phyloP scores from a whole-genome alignment of 2,113 vertebrate species.

The Phyllostomus hastatus region DNA sequence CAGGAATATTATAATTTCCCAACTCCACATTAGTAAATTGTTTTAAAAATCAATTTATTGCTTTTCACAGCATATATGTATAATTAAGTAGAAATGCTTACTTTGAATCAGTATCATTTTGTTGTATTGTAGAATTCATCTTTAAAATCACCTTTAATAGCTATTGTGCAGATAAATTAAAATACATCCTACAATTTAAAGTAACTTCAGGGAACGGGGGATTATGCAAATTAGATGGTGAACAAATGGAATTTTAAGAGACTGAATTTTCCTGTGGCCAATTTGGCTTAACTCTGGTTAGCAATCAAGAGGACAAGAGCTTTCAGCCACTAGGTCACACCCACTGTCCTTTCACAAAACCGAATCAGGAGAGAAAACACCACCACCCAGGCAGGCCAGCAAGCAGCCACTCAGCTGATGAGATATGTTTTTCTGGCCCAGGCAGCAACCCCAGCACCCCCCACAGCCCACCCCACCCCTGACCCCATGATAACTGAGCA shows the following conservation, averaged over 20 bases:
- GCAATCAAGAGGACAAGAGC: neutral
- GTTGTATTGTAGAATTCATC: neutral
- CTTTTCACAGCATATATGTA: neutral
- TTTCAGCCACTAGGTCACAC: neutral
- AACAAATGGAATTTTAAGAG: neutral
- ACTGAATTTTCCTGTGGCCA: neutral
- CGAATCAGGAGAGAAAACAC: conserved; percentile 33
- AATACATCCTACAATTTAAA: neutral
- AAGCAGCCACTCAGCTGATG: conserved; percentile 15
- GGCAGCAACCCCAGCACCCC: neutral
- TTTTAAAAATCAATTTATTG: neutral
- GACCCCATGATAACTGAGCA: neutral
- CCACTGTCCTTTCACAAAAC: conserved; percentile 60
- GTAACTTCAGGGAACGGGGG: neutral
- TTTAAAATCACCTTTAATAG: neutral
- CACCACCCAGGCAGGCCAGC: neutral
- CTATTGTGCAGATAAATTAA: neutral
- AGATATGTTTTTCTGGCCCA: conserved; percentile 34
- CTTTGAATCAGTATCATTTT: neutral
- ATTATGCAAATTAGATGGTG: neutral
- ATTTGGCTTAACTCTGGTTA: neutral
- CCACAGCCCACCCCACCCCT: neutral
- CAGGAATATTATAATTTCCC: neutral
- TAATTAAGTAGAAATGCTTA: neutral
- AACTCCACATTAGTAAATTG: neutral